Conservation (phyloP, 2,113 vertebrate genomes). For the Crotalus tigris region DNA sequence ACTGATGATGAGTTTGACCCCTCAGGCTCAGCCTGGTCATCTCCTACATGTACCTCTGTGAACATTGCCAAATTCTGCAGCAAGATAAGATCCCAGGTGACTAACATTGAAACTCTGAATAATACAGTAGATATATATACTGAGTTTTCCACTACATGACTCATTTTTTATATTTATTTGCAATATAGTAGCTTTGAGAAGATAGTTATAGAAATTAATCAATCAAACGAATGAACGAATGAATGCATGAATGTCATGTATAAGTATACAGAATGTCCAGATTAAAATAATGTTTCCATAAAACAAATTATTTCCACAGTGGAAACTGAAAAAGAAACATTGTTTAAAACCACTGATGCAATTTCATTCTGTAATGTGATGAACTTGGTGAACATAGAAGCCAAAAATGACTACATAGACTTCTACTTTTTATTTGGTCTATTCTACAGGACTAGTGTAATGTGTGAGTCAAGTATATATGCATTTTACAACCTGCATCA, state of each 20-base stretch:
- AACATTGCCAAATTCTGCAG: not conserved
- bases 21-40: too few species aligned
- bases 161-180: not conserved
- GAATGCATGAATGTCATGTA: not conserved
- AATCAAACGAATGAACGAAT: not conserved
- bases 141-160: not conserved
- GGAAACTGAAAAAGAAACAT: not conserved
- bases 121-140: not conserved
- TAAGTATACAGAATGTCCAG: not conserved
- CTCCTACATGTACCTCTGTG: not conserved
- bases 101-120: not conserved
- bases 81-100: not conserved
- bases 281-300: not conserved
- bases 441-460: not conserved
- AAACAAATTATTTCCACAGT: not conserved
- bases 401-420: not conserved
- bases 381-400: not conserved
- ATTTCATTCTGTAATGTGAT: not conserved
- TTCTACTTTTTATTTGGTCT: not conserved
- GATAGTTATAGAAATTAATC: not conserved
- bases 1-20: too few species aligned
- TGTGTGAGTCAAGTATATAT: not conserved
- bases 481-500: not conserved
- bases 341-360: not conserved
- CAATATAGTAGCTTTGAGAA: not conserved